Conservation (phyloP, 30 jellyfish, hydroid and myxozoan genomes). For the Hydra vulgaris region DNA sequence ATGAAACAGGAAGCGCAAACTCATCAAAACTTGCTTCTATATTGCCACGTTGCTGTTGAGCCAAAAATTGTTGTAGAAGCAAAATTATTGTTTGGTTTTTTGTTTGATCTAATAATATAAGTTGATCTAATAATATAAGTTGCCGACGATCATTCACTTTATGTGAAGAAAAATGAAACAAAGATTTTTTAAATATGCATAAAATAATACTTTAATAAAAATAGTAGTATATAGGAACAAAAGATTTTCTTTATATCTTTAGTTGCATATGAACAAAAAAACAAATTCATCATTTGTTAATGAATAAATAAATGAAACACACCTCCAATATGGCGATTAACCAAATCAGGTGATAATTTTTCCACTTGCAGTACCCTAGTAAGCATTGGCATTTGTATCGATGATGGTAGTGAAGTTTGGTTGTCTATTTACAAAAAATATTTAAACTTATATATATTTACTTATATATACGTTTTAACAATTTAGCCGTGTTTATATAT, state of each 20-base stretch:
- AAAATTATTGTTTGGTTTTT: background rate
- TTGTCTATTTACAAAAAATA: background rate
- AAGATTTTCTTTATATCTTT: background rate
- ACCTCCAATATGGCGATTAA: background rate
- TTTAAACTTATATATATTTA: background rate
- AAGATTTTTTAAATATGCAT: background rate
- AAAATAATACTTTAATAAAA: background rate
- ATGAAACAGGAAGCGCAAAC: background rate
- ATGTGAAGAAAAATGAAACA: background rate
- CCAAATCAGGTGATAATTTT: background rate
- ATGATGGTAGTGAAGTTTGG: background rate
- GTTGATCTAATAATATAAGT: background rate
- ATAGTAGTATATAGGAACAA: background rate
- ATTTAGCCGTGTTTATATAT: background rate
- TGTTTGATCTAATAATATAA: background rate
- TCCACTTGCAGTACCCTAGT: background rate
- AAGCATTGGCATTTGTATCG: background rate
- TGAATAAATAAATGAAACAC: background rate
- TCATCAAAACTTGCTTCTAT: background rate
- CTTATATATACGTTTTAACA: background rate
- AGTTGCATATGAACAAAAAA: background rate
- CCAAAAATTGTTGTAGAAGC: background rate
- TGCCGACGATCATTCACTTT: background rate
- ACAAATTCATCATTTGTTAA: background rate
- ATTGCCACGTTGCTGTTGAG: background rate